Base-by-base conservation (phyloP, 2,797 vertebrate species). In the Anguilla megastoma region DNA sequence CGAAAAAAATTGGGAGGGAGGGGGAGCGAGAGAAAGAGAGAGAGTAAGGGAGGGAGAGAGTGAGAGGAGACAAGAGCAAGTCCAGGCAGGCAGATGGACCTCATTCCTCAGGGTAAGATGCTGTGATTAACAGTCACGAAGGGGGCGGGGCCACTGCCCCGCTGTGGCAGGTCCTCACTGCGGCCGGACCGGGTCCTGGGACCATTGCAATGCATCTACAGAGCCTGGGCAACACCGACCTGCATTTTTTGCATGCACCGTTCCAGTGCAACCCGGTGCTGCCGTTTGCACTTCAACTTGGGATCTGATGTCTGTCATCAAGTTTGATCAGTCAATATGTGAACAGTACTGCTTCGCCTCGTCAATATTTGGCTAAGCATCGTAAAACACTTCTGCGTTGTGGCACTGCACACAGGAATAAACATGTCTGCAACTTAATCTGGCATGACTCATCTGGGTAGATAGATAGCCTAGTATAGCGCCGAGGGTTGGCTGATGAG, bases 101-200 rank as follows among this genome's bases (percentile, higher is more conserved):
- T 96, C 96, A 97, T 97, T 96, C 96, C 95, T 94, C 48, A 16
- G 86, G 86, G 85, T 86, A 87, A 89, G 91, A 92, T 21, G 56
- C 87, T 89, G 91, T 95, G 89, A 92, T 95, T 94, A n/a, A 91
- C 91, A 87, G 93, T 95, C 96, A 91, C 93, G 95, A 91, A 91
- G 87, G 0, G 16, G 82, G 89, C 79, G 33, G 56, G 18, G 58
- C 56, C 91, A 89, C 69, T 91, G 90, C 92, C 90, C 91, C 90
- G 2, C 56, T 58, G 12, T 14, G 91, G 93, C 92, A 93, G 89
- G 88, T 88, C 7, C 91, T 84, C 80, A 36, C 90, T 88, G 76
- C 88, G 90, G 79, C 79, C 36, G 2, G 74, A 60, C 7, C 16
- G 79, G 2, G 54, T 60, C 21, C 76, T 45, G 71, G 36, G 16